Base-by-base conservation (phyloP, 2,888 invertebrate species). In the Tenthredo notha region DNA sequence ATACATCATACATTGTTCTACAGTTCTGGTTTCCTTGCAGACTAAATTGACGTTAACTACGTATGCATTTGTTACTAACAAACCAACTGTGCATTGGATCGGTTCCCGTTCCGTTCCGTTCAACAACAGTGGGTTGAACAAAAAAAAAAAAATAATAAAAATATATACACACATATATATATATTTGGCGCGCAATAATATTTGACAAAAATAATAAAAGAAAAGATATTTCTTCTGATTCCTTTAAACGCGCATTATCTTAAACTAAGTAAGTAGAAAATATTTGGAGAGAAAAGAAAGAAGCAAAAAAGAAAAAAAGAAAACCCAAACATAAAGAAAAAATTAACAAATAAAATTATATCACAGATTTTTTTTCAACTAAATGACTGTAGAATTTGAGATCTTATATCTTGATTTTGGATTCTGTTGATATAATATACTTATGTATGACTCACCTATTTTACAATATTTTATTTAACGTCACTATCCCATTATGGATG, bases 1-100 rank as follows among this genome's bases (percentile, higher is more conserved):
- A 50, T 75, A 50, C 25, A 21, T 29, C 12, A 29, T 77, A 77
- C 15, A 67, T 18, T 33, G 18, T 77, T 77, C 50, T 77, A 74
- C 50, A 50, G 50, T 77, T 67, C 50, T 43, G 29, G 50, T 77
- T 77, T 77, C 75, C 15, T 77, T 77, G 29, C 75, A 77, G 75
- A 77, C 47, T 77, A 77, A 77, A 77, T 77, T 77, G 75, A 77
- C 75, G 50, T 77, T 77, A 50, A 77, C 25, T 50, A 33, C 29
- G 25, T 29, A 77, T 77, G 50, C 75, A 77, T 77, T 77, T 77
- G 50, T 77, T 50, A 77, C 75, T 77, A 77, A 77, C 75, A 33
- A 77, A 77, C 21, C 54, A 54, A 54, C 43, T 74, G 33, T 40
- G 37, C 61, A 74, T 54, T 74, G 47, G 50, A 77, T 77, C 75